phyloP scores from a whole-genome alignment of 2,797 vertebrate species.

The Micrastur ruficollis region DNA sequence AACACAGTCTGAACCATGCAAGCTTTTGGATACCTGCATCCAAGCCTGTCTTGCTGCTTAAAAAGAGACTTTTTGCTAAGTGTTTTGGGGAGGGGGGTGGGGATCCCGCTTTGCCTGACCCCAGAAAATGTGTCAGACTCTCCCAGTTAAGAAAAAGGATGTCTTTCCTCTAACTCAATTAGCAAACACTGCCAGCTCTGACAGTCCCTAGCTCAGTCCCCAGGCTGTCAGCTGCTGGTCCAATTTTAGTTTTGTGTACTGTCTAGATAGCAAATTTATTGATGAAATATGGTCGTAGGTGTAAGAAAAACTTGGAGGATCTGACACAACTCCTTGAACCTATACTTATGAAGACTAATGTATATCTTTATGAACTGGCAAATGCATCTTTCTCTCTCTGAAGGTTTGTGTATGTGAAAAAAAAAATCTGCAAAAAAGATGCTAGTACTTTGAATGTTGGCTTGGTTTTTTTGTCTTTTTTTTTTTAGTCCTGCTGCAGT shows the following conservation, averaged over 20 bases:
- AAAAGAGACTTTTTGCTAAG: background rate
- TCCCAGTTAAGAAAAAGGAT: background rate
- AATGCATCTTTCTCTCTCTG: background rate
- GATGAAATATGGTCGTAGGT: conserved; percentile 55
- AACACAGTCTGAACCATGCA: background rate
- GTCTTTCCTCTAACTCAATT: background rate
- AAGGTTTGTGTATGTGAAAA: background rate
- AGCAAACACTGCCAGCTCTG: conserved; percentile 32
- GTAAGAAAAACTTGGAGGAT: conserved; percentile 44
- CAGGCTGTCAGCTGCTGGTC: conserved; percentile 51
- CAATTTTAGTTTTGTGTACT: conserved; percentile 51
- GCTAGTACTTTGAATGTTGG: background rate
- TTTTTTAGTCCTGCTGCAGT: background rate
- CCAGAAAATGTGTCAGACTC: conserved; percentile 11
- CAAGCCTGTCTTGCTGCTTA: background rate
- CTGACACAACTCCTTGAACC: background rate
- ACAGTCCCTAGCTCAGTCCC: conserved; percentile 36
- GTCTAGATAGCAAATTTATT: conserved; percentile 53
- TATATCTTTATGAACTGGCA: background rate
- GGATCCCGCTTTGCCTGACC: background rate
- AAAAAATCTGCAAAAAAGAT: background rate
- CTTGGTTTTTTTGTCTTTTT: background rate
- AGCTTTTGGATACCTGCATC: conserved; percentile 13
- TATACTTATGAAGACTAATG: background rate
- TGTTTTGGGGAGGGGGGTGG: background rate